Base-by-base conservation (phyloP, 2,888 invertebrate species). In the Agrenia bidenticulata region DNA sequence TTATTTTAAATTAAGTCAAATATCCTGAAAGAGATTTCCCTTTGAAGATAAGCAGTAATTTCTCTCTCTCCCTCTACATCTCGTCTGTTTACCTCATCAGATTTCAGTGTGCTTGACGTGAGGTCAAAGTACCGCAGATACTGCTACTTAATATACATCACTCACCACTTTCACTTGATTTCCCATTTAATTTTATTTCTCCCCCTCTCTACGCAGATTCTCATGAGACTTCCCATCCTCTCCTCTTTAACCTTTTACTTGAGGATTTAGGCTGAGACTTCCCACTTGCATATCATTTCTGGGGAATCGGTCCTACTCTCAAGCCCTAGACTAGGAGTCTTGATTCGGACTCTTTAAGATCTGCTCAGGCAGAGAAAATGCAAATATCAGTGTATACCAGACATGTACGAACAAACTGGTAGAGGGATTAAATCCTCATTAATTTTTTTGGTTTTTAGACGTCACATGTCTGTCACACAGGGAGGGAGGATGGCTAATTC, bases 1-100 rank as follows among this genome's bases (percentile, higher is more conserved):
- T 19, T 51, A 51, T 13, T 51, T 51, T 51, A 51, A 51, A 51
- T 51, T 51, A 51, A 23, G 51, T 51, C 51, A 51, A 51, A 51
- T 51, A 51, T 51, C 51, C 51, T 23, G 23, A 19, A 45, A 45
- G 45, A 45, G 45, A 21, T 23, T 51, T 24, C 51, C 19, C 51
- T 51, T 51, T 51, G 51, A 23, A 19, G 51, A 51, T 51, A 51
- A 51, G 23, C 51, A 51, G 23, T 24, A 51, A 51, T 51, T 51
- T 24, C 15, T 45, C 19, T n/a, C 19, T 45, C 15, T 15, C 9
- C 45, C 45, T 19, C 45, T 45, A 17, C 19, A 4, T 45, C 51
- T 21, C 51, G 19, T 21, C 51, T 51, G 51, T 51, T 51, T 51
- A 51, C 51, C 51, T 51, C 51, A 51, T 51, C 51, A 51, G 24